Evolutionary conservation across 2,888 invertebrate species (phyloP).

Genomic region (Lithophane leautieri): DNA sequence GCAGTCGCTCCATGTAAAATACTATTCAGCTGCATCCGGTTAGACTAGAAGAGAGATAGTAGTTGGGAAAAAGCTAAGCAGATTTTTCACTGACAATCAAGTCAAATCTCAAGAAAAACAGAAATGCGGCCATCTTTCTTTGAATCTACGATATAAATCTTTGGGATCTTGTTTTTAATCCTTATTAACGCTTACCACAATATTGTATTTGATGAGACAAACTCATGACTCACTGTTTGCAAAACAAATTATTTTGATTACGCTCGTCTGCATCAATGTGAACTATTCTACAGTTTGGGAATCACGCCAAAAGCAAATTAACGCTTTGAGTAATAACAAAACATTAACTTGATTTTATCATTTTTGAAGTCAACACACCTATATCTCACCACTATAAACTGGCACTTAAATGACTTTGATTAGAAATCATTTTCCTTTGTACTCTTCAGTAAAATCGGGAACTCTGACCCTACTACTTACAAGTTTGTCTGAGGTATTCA

Average conservation of each 20-base stretch:
- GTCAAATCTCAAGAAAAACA: not conserved
- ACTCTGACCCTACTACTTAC: not conserved
- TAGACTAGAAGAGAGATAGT: too few species aligned
- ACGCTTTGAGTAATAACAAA: conserved; percentile 1
- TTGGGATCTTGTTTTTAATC: not conserved
- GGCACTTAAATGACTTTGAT: not conserved
- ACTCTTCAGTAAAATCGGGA: not conserved
- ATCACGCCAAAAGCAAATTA: conserved; percentile 8
- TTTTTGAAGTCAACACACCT: not conserved
- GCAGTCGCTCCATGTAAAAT: too few species aligned
- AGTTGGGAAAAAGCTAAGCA: too few species aligned
- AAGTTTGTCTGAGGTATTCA: conserved; percentile 11
- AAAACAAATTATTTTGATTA: not conserved
- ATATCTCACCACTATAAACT: not conserved
- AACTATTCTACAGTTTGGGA: not conserved
- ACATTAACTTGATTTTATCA: not conserved
- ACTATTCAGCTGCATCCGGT: too few species aligned
- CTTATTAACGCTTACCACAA: not conserved
- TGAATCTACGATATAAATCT: not conserved
- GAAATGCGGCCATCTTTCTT: not conserved
- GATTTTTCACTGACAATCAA: not conserved
- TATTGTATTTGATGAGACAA: not conserved
- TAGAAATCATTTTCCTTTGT: not conserved
- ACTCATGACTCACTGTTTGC: not conserved
- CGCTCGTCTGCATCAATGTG: not conserved